Evolutionary conservation across 2,888 invertebrate genomes (phyloP).

Genomic region (Halictus quadricinctus): DNA sequence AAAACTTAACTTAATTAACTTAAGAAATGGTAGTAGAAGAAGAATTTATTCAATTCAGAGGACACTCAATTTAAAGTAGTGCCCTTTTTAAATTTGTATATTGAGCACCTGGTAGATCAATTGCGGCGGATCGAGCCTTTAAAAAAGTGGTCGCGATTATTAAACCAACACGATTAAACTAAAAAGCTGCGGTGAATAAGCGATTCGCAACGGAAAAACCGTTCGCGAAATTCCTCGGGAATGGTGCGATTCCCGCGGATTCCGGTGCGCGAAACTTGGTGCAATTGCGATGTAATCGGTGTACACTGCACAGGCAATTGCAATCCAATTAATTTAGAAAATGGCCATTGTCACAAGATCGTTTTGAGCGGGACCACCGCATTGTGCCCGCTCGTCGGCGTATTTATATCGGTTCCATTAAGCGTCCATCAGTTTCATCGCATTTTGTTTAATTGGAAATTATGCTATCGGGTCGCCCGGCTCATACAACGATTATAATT

Average conservation of each 20-base stretch:
- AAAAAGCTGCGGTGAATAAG: neutral
- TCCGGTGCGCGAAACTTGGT: neutral
- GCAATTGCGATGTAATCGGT: constrained; percentile 12
- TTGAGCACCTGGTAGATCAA: neutral
- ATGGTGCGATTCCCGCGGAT: neutral
- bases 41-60: too few relatives aligned
- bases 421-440: constrained; percentile 11
- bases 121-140: neutral
- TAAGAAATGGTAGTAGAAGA: too few relatives aligned
- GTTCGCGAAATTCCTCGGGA: neutral
- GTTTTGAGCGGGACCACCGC: constrained; percentile 2
- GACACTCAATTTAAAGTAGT: too few relatives aligned
- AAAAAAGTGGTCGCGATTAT: neutral
- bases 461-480: constrained; percentile 1
- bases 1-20: too few relatives aligned
- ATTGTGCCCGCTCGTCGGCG: neutral
- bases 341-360: constrained; percentile 34
- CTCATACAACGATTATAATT: constrained; percentile 33
- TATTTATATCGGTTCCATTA: constrained; percentile 42
- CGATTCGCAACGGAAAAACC: neutral
- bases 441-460: constrained; percentile 46
- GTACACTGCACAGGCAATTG: neutral
- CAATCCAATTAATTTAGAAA: constrained; percentile 53
- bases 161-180: neutral
- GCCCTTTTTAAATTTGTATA: too few relatives aligned